Evolutionary conservation across 1,140 invertebrate species (phyloP).

Genomic region (Asobara japonica): DNA sequence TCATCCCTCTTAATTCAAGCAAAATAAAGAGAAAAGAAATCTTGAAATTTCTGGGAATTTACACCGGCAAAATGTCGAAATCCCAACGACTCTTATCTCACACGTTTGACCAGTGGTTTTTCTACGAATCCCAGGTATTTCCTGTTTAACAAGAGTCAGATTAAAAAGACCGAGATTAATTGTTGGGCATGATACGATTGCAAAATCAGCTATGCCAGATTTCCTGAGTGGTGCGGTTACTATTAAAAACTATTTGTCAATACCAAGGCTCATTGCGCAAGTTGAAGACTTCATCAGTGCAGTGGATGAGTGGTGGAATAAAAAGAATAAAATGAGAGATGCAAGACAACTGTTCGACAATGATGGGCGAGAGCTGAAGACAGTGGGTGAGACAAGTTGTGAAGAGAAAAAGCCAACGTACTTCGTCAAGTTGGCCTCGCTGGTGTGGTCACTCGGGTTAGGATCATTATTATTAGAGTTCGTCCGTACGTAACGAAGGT

Average conservation of each 20-base stretch:
- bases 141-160: not conserved
- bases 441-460: slow-evolving; percentile 20
- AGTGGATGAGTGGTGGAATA: not conserved
- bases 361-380: not conserved
- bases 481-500: slow-evolving; percentile 36
- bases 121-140: slow-evolving; percentile 4
- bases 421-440: slow-evolving; percentile 24
- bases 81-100: not conserved
- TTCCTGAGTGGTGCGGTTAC: slow-evolving; percentile 29
- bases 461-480: slow-evolving; percentile 40
- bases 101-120: slow-evolving; percentile 1
- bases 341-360: no score
- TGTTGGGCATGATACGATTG: slow-evolving; percentile 16
- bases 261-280: slow-evolving; percentile 31
- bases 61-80: not conserved
- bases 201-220: slow-evolving; percentile 28
- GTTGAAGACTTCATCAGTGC: not conserved
- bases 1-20: not conserved
- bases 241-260: slow-evolving; percentile 41
- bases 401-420: slow-evolving; percentile 12
- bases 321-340: no score
- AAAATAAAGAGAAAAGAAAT: not conserved
- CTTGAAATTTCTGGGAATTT: not conserved
- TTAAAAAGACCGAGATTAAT: not conserved
- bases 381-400: not conserved